Base-by-base conservation (phyloP, 2,797 vertebrate species). In the Taeniopygia guttata region DNA sequence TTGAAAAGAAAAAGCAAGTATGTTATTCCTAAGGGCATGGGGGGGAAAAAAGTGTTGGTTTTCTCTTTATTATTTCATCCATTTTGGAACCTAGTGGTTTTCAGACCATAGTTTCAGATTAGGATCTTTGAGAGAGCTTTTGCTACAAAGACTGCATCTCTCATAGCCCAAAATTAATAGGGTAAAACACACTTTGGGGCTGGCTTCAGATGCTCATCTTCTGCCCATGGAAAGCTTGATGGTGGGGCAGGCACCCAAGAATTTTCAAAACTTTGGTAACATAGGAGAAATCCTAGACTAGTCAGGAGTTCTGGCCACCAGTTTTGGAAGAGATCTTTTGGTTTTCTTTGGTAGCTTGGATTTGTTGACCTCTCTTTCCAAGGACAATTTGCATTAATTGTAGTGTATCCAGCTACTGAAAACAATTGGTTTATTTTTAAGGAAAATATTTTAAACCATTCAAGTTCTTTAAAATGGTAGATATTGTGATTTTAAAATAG, bases 11-110 rank as follows among this genome's bases (percentile, higher is more conserved):
- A 15, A 82, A 45, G 12, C 10, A 34, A 90, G 1, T 3, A 3
- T 66, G 5, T 45, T 69, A 43, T 32, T 59, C 14, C 7, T 45
- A 58, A 88, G 7, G 38, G 5, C 6, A 36, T 7, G 2, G 34
- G 3, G 2, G 4, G 1, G 40, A 8, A 32, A 16, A 16, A 10
- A 5, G 1, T 18, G 13, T 16, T 64, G 19, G 4, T 20, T 73
- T 75, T 70, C 51, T 38, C 9, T 20, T 67, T 29, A 19, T 19
- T 58, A 21, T 69, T 85, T 85, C 34, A 80, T 63, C 7, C 1
- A 40, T 73, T 78, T 87, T 81, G 54, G 23, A 86, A 27, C 7
- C 2, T 15, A 34, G 11, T 63, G n/a, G 2, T 17, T 72, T n/a
- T 49, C 29, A 51, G 46, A 7, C 9, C 25, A 18, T 10, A 40